Base-by-base conservation (phyloP, 2,797 vertebrate species). In the Dipus sagitta region DNA sequence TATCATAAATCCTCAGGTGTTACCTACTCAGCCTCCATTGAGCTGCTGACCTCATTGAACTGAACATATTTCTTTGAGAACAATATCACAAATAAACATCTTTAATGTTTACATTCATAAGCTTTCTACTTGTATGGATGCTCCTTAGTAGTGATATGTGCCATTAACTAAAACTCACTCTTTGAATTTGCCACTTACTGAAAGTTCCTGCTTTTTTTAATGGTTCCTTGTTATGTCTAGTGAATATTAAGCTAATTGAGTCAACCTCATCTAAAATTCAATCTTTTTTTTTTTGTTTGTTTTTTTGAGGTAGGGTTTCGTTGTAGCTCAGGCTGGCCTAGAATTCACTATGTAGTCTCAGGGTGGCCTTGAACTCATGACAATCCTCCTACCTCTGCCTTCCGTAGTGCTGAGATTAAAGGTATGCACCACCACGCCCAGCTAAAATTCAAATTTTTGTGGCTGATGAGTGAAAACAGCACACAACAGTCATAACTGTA, bases 381-480 rank as follows among this genome's bases (percentile, higher is more conserved):
- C 38, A 3, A 38, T 38, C 38, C 6, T 38, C 38, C 38, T 38
- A 38, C 38, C 38, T 38, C 38, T 38, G 38, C 38, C 38, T 38
- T 6, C 38, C 38, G 6, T 38, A 38, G 38, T 38, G 38, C 38
- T 38, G 38, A 6, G 38, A 38, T 38, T 38, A 38, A 38, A 38
- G 38, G 6, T 38, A 38, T 38, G 38, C 38, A 38, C 38, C 38
- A 38, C 38, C 38, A 3, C 38, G 6, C 38, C 38, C 38, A 38
- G 38, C 20, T 3, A 89, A 70, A 95, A 75, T 81, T 95, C 10
- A 60, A 71, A 42, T 88, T 77, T 88, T 90, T 26, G 88, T 95
- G 24, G 30, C 0, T 2, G 90, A 81, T 65, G 21, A 86, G 3
- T 92, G 17, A 70, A 90, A 84, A 77, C 38, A 71, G 67, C 38